Base-by-base conservation (phyloP, 2,113 vertebrate genomes). In the Corythornis vintsioides region DNA sequence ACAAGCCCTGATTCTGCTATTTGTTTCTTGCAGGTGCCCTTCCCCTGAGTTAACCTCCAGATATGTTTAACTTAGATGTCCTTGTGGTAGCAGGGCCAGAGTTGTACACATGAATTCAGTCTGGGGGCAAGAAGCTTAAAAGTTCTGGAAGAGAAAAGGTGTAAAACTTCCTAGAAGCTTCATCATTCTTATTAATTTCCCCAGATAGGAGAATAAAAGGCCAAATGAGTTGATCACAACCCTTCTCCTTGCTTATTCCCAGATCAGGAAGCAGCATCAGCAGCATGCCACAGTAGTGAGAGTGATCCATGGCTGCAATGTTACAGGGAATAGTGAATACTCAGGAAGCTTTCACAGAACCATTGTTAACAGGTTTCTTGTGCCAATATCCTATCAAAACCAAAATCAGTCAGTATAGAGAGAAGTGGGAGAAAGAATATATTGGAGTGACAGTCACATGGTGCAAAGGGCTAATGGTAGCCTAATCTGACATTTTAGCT, bases 161-260 rank as follows among this genome's bases (percentile, higher is more conserved):
- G 64, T 83, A 35, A 91, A 90, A 77, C 40, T 86, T 95, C 72
- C 79, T 77, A 63, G 73, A 89, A 77, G 12, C 17, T 81, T 81
- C 73, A 83, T 63, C 60, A 56, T 93, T 91, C 79, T 86, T 17
- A 31, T 21, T 74, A 77, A 85, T 90, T 86, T 12, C 25, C 8
- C 18, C 29, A 40, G 69, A 83, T 20, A 74, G 48, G 20, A 84
- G 25, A 95, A 88, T 79, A 78, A 89, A 93, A 92, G 67, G 50
- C 67, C 55, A 55, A 88, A 67, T 59, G 55, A 77, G 75, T 77
- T 92, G 74, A 63, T 66, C 83, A 70, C 10, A 53, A 77, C 35
- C 33, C 59, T 87, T 38, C 61, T 93, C 57, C 31, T 70, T 73
- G 67, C 42, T 56, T 87, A 63, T 64, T 86, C 65, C 40, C 61